These are phyloP conservation scores for Agrotis segetum DNA, from an alignment of 2,888 invertebrate genomes.

Conservation along the genomic window DNA sequence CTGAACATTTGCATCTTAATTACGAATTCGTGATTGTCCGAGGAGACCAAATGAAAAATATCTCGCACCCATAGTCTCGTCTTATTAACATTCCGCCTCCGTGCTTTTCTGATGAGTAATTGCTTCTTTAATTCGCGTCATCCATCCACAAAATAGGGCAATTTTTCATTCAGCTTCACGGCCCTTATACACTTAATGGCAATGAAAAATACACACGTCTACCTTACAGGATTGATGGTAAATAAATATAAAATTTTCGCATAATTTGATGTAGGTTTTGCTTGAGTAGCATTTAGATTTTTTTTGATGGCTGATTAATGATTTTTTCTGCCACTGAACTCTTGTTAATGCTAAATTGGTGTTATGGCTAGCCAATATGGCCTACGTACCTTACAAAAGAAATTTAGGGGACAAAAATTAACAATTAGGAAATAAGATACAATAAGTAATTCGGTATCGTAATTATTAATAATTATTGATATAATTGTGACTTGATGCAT, in stretches of 20 bases:
- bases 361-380: neutral
- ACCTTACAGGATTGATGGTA: constrained; percentile 64
- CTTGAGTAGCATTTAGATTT: constrained; percentile 33
- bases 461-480: too few species aligned
- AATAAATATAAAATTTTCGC: constrained; percentile 64
- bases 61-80: constrained; percentile 81
- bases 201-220: constrained; percentile 71
- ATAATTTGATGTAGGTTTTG: constrained; percentile 48
- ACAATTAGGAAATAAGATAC: too few species aligned
- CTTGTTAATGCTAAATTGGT: neutral
- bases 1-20: constrained; percentile 81
- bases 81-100: constrained; percentile 90
- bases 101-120: constrained; percentile 90
- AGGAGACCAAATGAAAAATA: constrained; percentile 86
- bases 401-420: too few species aligned
- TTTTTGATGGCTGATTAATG: neutral
- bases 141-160: constrained; percentile 90
- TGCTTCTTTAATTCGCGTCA: constrained; percentile 91
- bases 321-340: constrained; percentile 1
- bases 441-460: too few species aligned
- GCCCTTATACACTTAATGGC: constrained; percentile 75
- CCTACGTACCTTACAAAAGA: too few species aligned
- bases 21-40: constrained; percentile 82
- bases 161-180: constrained; percentile 87
- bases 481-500: too few species aligned